phyloP scores from a whole-genome alignment of 2,888 invertebrate species.

The Cephus rjabovi region DNA sequence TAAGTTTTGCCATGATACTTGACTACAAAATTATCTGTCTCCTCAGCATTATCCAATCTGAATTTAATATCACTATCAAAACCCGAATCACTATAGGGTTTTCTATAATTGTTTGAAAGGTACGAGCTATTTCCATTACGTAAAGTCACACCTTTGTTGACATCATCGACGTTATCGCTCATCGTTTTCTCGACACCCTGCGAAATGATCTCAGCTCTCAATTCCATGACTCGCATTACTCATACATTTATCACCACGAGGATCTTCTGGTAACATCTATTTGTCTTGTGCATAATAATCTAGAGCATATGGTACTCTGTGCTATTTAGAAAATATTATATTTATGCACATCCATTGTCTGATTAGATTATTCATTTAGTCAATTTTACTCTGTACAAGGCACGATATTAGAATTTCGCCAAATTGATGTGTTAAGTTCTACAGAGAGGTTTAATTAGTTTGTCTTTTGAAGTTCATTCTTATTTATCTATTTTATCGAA shows the following conservation, averaged over 20 bases:
- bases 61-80: neutral
- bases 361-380: neutral
- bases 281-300: neutral
- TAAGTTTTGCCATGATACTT: conserved; percentile 69
- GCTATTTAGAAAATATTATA: neutral
- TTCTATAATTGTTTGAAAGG: neutral
- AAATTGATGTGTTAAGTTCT: neutral
- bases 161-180: neutral
- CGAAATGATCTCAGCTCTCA: neutral
- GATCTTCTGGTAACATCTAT: neutral
- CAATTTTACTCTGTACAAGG: neutral
- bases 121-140: neutral
- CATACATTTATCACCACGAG: neutral
- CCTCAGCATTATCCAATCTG: neutral
- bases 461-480: neutral
- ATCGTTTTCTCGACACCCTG: neutral
- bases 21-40: conserved; percentile 58
- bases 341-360: neutral
- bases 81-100: neutral
- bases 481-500: neutral
- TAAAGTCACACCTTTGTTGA: neutral
- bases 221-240: neutral
- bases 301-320: neutral
- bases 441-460: neutral
- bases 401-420: neutral